Percentiles rank a stretch among this genome's conserved stretches.
Evolutionary conservation across 2,797 vertebrate species (phyloP).

Genomic region (Percopsis omiscomaycus): DNA sequence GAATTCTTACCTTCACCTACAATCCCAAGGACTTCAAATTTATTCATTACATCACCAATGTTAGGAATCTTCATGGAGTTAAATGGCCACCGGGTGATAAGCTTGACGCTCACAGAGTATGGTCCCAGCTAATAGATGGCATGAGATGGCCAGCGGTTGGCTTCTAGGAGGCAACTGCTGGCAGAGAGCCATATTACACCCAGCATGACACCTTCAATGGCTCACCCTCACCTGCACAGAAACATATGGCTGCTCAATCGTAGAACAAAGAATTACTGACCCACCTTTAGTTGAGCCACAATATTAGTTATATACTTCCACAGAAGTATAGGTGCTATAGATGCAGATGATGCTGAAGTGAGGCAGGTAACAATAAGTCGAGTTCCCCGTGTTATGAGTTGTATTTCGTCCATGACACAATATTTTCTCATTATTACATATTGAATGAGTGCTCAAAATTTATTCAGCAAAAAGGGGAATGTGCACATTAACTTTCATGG

Average conservation of each 20-base stretch:
- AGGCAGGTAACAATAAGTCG: too few species aligned
- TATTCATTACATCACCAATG: constrained; percentile 99
- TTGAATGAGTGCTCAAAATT: too few species aligned
- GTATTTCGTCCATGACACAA: too few species aligned
- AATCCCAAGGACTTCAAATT: constrained; percentile 99
- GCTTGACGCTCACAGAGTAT: constrained; percentile 75
- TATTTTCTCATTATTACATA: too few species aligned
- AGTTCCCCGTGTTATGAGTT: too few species aligned
- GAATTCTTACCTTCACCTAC: constrained; percentile 95
- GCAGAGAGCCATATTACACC: constrained; percentile 57
- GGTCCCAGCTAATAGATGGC: constrained; percentile 57
- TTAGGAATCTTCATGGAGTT: constrained; percentile 98
- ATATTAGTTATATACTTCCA: not conserved
- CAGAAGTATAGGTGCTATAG: too few species aligned
- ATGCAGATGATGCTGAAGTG: too few species aligned
- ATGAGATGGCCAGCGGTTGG: constrained; percentile 58
- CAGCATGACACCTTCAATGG: constrained; percentile 59
- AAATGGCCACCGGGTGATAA: constrained; percentile 78
- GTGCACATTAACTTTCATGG: too few species aligned
- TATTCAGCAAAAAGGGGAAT: too few species aligned
- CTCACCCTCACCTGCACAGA: constrained; percentile 45
- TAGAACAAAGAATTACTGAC: not conserved
- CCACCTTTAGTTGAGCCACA: not conserved
- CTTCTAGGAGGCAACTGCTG: constrained; percentile 47
- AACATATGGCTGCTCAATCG: constrained; percentile 1